A percentile compares a stretch with the other conserved stretches of the same genome.
Evolutionary conservation across 2,113 vertebrate genomes (phyloP).

Genomic region (Mionectes macconnelli): DNA sequence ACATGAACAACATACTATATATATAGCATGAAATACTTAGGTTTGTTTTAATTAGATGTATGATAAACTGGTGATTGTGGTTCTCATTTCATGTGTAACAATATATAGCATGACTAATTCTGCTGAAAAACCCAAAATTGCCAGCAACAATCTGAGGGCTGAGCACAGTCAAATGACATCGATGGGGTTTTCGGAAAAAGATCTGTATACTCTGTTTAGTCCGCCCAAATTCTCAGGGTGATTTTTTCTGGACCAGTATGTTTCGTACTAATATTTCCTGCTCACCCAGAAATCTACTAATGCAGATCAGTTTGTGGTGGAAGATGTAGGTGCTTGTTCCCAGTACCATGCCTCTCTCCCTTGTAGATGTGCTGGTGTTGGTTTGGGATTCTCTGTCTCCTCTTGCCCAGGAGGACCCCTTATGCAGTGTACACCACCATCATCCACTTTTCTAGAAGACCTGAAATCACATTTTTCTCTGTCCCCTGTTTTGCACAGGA

Average conservation of each 20-base stretch:
- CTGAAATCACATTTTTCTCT: not conserved
- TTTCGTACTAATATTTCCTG: not conserved
- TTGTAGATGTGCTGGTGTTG: not conserved
- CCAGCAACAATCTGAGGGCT: not conserved
- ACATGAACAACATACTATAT: not conserved
- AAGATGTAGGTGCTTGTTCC: not conserved
- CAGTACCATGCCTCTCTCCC: not conserved
- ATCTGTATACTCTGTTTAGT: not conserved
- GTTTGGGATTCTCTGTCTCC: not conserved
- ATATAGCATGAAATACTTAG: not conserved
- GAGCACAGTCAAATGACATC: not conserved
- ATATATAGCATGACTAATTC: not conserved
- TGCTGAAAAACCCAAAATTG: not conserved
- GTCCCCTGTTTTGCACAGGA: not conserved
- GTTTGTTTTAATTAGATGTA: constrained; percentile 12
- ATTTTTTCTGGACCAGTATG: not conserved
- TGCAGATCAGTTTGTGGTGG: not conserved
- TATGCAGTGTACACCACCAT: not conserved
- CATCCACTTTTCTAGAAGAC: not conserved
- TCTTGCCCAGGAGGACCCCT: not conserved
- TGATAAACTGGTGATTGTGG: not conserved
- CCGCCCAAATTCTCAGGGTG: not conserved
- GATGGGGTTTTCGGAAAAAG: not conserved
- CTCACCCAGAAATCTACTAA: not conserved
- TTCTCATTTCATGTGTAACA: not conserved